A percentile compares a stretch with the other conserved stretches of the same genome.
Evolutionary conservation across 2,113 vertebrate species (phyloP).

Genomic region (Ailuropoda melanoleuca): DNA sequence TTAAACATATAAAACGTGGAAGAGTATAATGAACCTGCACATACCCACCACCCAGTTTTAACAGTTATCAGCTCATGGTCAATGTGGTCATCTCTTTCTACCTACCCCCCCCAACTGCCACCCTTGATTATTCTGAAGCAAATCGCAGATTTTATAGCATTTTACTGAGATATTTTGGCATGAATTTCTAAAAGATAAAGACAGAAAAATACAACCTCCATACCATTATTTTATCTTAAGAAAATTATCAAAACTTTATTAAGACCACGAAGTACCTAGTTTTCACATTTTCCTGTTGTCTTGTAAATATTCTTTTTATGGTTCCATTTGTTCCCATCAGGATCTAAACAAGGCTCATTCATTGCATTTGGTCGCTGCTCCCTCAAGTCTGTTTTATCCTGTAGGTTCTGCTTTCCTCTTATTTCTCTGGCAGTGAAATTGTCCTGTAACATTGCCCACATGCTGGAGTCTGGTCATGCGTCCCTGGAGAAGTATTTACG

Average conservation of each 20-base stretch:
- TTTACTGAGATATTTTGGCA: not conserved
- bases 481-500: not conserved
- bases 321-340: not conserved
- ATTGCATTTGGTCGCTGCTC: not conserved
- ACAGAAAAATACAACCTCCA: not conserved
- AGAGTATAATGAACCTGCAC: not conserved
- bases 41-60: not conserved
- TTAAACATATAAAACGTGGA: not conserved
- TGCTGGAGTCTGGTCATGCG: not conserved
- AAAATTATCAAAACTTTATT: not conserved
- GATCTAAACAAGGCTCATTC: not conserved
- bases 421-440: not conserved
- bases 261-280: not conserved
- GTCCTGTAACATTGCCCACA: no score
- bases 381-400: not conserved
- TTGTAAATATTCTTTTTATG: not conserved
- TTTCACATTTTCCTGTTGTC: not conserved
- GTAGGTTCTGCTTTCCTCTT: not conserved
- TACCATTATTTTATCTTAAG: not conserved
- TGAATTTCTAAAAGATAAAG: not conserved
- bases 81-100: not conserved
- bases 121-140: not conserved
- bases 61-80: fast-evolving
- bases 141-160: not conserved
- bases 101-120: fast-evolving